Evolutionary conservation across 2,888 invertebrate genomes (phyloP).

Genomic region (Boloria euphrosyne): DNA sequence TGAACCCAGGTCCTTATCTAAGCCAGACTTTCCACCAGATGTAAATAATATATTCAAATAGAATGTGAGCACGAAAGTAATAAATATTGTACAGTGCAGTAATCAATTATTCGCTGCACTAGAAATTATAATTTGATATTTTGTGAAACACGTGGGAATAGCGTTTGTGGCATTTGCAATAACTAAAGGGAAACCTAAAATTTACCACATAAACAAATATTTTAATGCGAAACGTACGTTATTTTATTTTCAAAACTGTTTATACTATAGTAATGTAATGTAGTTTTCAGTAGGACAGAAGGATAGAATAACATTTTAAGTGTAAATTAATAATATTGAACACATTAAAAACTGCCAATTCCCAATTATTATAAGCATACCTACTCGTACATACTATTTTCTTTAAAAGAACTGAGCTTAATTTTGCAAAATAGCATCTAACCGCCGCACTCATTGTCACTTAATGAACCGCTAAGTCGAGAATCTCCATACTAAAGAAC

Average conservation of each 20-base stretch:
- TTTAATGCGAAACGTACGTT: neutral
- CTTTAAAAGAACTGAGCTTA: neutral
- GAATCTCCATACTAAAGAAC: too few relatives aligned
- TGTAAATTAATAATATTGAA: neutral
- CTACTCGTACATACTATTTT: too few relatives aligned
- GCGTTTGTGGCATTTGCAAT: constrained; percentile 23
- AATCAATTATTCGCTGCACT: constrained; percentile 29
- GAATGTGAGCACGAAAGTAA: constrained; percentile 1
- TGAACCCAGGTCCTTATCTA: too few relatives aligned
- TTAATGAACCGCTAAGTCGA: too few relatives aligned
- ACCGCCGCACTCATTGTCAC: too few relatives aligned
- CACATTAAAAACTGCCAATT: neutral
- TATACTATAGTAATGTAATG: neutral
- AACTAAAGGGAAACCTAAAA: constrained; percentile 15
- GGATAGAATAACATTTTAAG: too few relatives aligned
- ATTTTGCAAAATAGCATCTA: neutral
- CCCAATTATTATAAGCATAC: neutral
- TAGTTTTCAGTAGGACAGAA: too few relatives aligned
- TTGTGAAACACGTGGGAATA: constrained; percentile 32
- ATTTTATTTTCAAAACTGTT: neutral
- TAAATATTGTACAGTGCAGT: constrained; percentile 15
- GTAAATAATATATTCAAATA: neutral
- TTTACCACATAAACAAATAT: constrained; percentile 5
- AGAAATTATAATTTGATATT: constrained; percentile 34
- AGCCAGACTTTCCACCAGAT: too few relatives aligned